Evolutionary conservation across 2,113 vertebrate genomes (phyloP).

Genomic region (Protobothrops mucrosquamatus): DNA sequence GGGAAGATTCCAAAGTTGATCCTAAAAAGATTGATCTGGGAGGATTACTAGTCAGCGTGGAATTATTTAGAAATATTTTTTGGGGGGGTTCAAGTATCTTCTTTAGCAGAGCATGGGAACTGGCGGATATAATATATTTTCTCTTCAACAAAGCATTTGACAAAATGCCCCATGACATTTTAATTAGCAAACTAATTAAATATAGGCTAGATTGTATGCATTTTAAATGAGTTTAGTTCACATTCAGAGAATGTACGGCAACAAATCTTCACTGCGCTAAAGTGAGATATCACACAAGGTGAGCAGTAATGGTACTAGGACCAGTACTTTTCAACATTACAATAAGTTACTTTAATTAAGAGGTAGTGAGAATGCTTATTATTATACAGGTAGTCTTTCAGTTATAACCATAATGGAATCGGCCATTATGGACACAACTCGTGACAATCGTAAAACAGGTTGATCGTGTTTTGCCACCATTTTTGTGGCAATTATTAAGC

Average conservation of each 20-base stretch:
- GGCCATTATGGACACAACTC: not conserved
- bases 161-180: not conserved
- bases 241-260: not conserved
- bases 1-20: not conserved
- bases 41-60: not conserved
- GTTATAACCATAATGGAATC: not conserved
- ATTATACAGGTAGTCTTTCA: not conserved
- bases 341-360: not conserved
- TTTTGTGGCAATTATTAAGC: not conserved
- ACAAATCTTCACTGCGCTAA: not conserved
- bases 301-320: not conserved
- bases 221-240: not conserved
- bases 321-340: not conserved
- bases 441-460: not conserved
- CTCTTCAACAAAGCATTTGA: not conserved
- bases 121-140: not conserved
- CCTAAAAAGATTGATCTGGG: not conserved
- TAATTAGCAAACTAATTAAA: not conserved
- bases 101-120: not conserved
- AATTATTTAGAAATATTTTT: not conserved
- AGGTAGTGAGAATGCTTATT: not conserved
- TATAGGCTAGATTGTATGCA: not conserved
- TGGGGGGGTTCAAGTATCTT: not conserved
- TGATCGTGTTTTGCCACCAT: not conserved
- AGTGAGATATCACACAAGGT: not conserved